phyloP scores from a whole-genome alignment of 2,888 invertebrate species.

The Nemotelus nigrinus region DNA sequence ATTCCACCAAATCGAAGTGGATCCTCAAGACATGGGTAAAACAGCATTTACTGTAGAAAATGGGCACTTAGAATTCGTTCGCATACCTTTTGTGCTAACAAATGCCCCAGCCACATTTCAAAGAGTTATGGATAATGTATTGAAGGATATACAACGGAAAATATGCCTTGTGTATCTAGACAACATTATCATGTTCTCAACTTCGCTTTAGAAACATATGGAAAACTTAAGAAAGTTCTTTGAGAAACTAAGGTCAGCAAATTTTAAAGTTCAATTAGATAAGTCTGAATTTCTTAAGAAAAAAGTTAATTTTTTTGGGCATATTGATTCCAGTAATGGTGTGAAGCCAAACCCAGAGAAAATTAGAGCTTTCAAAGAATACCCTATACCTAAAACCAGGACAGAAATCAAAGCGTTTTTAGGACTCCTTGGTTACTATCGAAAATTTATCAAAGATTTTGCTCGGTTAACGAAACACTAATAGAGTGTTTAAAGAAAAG shows the following conservation, averaged over 20 bases:
- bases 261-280: slow-evolving; percentile 54
- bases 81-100: not conserved
- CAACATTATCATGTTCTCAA: slow-evolving; percentile 8
- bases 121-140: slow-evolving; percentile 6
- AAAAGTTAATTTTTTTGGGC: slow-evolving; percentile 56
- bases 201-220: not conserved
- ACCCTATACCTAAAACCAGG: slow-evolving; percentile 52
- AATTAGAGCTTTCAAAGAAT: slow-evolving; percentile 53
- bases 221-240: slow-evolving; percentile 53
- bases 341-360: slow-evolving; percentile 56
- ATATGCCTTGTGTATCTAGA: not conserved
- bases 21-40: not conserved
- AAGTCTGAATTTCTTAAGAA: slow-evolving; percentile 54
- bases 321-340: slow-evolving; percentile 55
- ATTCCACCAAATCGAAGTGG: slow-evolving; percentile 11
- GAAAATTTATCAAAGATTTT: slow-evolving; percentile 13
- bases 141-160: not conserved
- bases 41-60: slow-evolving; percentile 16
- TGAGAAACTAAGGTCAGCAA: slow-evolving; percentile 39
- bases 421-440: slow-evolving; percentile 3
- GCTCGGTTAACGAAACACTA: slow-evolving; percentile 8
- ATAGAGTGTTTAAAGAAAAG: not conserved
- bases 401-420: slow-evolving; percentile 53
- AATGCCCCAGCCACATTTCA: not conserved
- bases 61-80: slow-evolving; percentile 2